Percentiles rank a stretch among this genome's conserved stretches.
Evolutionary conservation across 2,888 invertebrate genomes (phyloP).

Genomic region (Chymomyza caudatula): DNA sequence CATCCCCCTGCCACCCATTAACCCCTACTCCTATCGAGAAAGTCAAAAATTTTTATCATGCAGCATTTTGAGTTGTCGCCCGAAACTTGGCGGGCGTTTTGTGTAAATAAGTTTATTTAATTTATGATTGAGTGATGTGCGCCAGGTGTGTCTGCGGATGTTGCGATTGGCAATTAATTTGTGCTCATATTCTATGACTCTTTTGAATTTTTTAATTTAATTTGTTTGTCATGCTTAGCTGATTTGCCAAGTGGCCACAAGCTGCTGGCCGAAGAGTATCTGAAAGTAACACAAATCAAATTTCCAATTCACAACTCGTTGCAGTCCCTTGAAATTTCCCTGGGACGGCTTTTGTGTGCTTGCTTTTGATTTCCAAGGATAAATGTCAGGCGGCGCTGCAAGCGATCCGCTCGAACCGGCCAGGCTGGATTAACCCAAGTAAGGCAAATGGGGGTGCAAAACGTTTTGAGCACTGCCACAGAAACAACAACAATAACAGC

Average conservation of each 20-base stretch:
- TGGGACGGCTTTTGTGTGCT: slow-evolving; percentile 44
- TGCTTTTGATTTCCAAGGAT: slow-evolving; percentile 65
- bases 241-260: slow-evolving; percentile 27
- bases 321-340: background rate
- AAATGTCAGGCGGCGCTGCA: slow-evolving; percentile 51
- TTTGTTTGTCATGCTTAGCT: slow-evolving; percentile 45
- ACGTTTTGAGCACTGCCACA: slow-evolving; percentile 43
- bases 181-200: background rate
- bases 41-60: slow-evolving; percentile 51
- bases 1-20: background rate
- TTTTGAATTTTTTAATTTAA: slow-evolving; percentile 50
- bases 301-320: slow-evolving; percentile 24
- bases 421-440: slow-evolving; percentile 29
- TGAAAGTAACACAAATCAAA: slow-evolving; percentile 47
- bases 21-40: background rate
- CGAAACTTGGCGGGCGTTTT: slow-evolving; percentile 11
- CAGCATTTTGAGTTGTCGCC: slow-evolving; percentile 23
- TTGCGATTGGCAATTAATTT: slow-evolving; percentile 57
- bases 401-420: background rate
- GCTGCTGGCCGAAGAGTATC: slow-evolving; percentile 1
- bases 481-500: slow-evolving; percentile 19
- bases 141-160: slow-evolving; percentile 40
- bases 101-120: slow-evolving; percentile 66
- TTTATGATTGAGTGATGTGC: slow-evolving; percentile 53
- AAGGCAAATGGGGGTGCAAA: slow-evolving; percentile 73